phyloP scores from a whole-genome alignment of 2,113 vertebrate genomes.

The Myrmecophaga tridactyla region DNA sequence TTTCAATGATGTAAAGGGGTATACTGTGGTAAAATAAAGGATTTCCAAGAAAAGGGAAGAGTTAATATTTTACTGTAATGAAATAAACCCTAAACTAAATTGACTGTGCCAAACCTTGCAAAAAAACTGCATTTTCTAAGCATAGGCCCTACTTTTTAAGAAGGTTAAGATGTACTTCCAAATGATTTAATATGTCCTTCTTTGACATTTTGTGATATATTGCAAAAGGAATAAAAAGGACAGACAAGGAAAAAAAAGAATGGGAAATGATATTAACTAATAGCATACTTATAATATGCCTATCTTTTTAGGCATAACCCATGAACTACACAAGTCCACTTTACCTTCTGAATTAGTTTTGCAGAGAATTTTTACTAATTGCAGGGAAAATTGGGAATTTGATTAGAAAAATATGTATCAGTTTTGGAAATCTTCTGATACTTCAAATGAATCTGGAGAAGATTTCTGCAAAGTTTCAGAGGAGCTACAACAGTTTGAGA shows the following conservation, averaged over 20 bases:
- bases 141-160: not conserved
- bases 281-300: constrained; percentile 28
- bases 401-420: not conserved
- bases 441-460: not conserved
- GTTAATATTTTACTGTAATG: constrained; percentile 58
- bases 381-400: not conserved
- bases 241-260: no score
- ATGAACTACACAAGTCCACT: not conserved
- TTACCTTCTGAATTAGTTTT: not conserved
- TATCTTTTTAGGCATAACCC: not conserved
- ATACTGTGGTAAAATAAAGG: constrained; percentile 66
- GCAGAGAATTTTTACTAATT: not conserved
- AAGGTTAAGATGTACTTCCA: constrained; percentile 60
- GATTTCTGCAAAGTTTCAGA: not conserved
- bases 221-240: not conserved
- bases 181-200: constrained; percentile 66
- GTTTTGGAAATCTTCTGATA: not conserved
- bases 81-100: constrained; percentile 74
- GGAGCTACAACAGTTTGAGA: constrained; percentile 53
- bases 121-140: constrained; percentile 22
- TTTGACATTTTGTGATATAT: constrained; percentile 72
- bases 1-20: constrained; percentile 7
- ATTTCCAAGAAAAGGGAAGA: constrained; percentile 60
- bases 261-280: constrained; percentile 11
- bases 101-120: constrained; percentile 65